These are phyloP conservation scores for Hermetia illucens DNA, from an alignment of 1,140 invertebrate genomes.

Conservation along the genomic window DNA sequence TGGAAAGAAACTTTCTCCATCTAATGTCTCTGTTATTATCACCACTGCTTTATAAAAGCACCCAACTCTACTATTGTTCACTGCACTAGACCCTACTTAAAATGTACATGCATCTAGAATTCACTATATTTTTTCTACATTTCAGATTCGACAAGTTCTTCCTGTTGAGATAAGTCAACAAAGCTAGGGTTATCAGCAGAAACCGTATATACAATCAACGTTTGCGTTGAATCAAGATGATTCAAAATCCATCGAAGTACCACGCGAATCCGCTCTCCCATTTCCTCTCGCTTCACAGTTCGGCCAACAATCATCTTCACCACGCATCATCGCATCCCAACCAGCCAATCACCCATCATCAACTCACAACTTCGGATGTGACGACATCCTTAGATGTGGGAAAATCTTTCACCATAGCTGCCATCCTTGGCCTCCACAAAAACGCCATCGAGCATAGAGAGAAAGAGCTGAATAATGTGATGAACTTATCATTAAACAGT, in stretches of 20 bases:
- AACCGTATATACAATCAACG: too few relatives aligned
- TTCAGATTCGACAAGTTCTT: too few relatives aligned
- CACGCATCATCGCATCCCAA: not conserved
- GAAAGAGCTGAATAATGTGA: constrained; percentile 30
- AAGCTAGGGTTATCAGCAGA: too few relatives aligned
- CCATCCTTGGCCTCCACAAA: constrained; percentile 52
- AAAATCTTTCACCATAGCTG: constrained; percentile 67
- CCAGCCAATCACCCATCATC: not conserved
- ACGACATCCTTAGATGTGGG: constrained; percentile 29
- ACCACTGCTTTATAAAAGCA: too few relatives aligned
- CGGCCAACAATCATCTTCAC: constrained; percentile 13
- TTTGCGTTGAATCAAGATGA: too few relatives aligned
- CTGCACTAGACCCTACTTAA: too few relatives aligned
- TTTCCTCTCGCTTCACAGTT: constrained; percentile 29
- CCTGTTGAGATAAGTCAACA: too few relatives aligned
- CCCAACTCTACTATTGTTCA: too few relatives aligned
- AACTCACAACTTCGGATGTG: constrained; percentile 10
- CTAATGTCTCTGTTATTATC: too few relatives aligned
- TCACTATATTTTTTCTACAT: too few relatives aligned
- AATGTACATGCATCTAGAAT: too few relatives aligned
- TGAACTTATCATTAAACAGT: constrained; percentile 26
- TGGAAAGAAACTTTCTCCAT: too few relatives aligned
- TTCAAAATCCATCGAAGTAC: constrained; percentile 31
- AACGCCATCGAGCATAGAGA: constrained; percentile 16
- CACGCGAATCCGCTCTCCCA: constrained; percentile 31